These are phyloP conservation scores for Strigamia crassipes DNA, from an alignment of 2,888 invertebrate species.

Conservation along the genomic window DNA sequence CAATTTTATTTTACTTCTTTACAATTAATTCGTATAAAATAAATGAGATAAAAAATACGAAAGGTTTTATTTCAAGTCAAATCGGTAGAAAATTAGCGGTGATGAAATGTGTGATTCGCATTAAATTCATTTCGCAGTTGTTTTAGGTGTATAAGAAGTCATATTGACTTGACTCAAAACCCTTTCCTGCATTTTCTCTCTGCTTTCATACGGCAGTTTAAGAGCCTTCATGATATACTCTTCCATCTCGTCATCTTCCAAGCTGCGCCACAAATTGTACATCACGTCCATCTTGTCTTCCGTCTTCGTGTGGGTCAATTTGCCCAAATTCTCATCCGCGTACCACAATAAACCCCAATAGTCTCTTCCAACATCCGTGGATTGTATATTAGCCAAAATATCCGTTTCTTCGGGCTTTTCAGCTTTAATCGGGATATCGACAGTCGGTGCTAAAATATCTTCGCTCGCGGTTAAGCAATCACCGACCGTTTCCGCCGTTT, in stretches of 20 bases:
- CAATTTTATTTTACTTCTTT: not conserved
- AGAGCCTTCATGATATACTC: not conserved
- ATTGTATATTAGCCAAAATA: not conserved
- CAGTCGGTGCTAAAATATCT: not conserved
- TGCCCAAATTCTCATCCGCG: not conserved
- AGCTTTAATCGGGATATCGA: not conserved
- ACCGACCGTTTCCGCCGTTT: not conserved
- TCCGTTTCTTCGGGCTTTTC: not conserved
- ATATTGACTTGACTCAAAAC: not conserved
- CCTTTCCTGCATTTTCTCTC: not conserved
- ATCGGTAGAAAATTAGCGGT: too few species aligned
- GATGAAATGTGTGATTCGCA: not conserved
- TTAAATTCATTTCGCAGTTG: not conserved
- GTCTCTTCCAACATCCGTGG: not conserved
- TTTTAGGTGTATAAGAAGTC: too few species aligned
- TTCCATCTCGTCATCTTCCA: conserved; percentile 1
- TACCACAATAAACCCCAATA: not conserved
- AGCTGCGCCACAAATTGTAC: not conserved
- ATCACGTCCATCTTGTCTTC: conserved; percentile 6
- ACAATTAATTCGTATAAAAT: not conserved
- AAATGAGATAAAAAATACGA: not conserved
- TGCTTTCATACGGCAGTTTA: not conserved
- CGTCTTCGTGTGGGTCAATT: not conserved
- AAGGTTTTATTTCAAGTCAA: not conserved
- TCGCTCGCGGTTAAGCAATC: not conserved